Conservation (phyloP, 2,888 invertebrate genomes). For the Heteromyza rotundicornis region DNA sequence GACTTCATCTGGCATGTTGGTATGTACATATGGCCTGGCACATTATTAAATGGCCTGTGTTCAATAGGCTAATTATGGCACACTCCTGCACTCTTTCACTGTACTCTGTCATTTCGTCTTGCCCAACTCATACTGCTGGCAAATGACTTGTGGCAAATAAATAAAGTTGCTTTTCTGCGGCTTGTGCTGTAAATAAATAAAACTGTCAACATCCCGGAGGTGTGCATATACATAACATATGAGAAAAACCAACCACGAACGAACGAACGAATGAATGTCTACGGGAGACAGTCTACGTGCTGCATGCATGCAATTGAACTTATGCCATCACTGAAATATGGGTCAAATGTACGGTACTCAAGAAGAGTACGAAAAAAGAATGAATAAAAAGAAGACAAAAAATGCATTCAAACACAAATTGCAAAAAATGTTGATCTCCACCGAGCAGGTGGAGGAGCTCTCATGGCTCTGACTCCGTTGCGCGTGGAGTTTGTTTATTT, state of each 20-base stretch:
- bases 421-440: neutral
- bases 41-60: neutral
- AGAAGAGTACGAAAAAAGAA: neutral
- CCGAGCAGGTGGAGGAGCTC: neutral
- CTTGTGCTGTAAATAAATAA: conserved; percentile 26
- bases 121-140: conserved; percentile 8
- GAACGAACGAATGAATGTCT: neutral
- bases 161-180: neutral
- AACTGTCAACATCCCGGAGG: conserved; percentile 25
- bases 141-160: too few relatives aligned
- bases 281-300: neutral
- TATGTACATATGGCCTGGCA: too few relatives aligned
- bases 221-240: neutral
- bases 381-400: neutral
- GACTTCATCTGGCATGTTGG: too few relatives aligned
- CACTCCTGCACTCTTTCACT: neutral
- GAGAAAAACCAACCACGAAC: neutral
- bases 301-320: conserved; percentile 20
- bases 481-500: neutral
- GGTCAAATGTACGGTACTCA: conserved; percentile 22
- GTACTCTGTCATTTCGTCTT: conserved; percentile 11
- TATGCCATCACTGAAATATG: conserved; percentile 22
- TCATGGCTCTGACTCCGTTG: too few relatives aligned
- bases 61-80: neutral
- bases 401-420: neutral